Evolutionary conservation across 2,113 vertebrate species (phyloP).

Genomic region (Canis aureus): DNA sequence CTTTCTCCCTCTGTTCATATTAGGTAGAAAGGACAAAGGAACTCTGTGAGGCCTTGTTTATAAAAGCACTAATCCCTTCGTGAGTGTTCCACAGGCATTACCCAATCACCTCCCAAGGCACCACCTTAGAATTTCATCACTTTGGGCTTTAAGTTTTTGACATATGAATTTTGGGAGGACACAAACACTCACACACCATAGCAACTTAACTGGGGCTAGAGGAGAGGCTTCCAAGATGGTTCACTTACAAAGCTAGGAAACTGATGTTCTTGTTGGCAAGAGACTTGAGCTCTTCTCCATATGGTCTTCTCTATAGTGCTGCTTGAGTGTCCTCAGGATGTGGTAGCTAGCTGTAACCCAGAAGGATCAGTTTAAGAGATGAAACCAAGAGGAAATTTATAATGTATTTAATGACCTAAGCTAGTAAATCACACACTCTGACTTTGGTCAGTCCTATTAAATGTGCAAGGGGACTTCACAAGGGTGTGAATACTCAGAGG

Average conservation of each 20-base stretch:
- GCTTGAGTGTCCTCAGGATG: background rate
- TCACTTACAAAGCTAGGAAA: background rate
- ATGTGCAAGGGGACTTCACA: background rate
- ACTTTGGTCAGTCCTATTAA: background rate
- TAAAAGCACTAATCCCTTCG: background rate
- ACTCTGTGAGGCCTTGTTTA: background rate
- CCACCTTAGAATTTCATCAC: background rate
- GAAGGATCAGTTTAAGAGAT: background rate
- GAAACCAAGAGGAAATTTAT: background rate
- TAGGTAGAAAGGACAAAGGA: background rate
- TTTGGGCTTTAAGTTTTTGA: background rate
- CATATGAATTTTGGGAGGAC: background rate
- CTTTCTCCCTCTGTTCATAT: background rate
- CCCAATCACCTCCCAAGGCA: background rate
- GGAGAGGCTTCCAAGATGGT: background rate
- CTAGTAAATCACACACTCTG: background rate
- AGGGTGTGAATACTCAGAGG: background rate
- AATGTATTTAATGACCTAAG: background rate
- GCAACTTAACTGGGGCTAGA: background rate
- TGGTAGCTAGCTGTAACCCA: background rate
- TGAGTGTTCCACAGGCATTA: background rate
- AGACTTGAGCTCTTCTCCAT: background rate
- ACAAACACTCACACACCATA: background rate
- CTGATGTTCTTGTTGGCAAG: background rate
- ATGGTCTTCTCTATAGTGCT: background rate